Base-by-base conservation (phyloP, 1,140 invertebrate genomes). In the Drosophila bocqueti region DNA sequence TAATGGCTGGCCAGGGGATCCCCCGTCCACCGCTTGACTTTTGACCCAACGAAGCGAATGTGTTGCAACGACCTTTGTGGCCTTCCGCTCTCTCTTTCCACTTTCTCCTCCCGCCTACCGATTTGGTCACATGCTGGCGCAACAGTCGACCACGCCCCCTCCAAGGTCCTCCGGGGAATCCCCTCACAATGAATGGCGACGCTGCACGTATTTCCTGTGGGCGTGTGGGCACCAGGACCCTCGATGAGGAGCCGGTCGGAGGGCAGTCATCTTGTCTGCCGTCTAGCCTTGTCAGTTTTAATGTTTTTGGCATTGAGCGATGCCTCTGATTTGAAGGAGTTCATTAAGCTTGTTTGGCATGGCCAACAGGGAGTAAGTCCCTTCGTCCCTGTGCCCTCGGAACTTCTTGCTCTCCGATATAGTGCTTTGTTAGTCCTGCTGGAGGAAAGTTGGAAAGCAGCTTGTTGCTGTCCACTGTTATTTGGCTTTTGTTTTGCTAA, bases 11-110 rank as follows among this genome's bases (percentile, higher is more conserved):
- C 67, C 67, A 62, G 45, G 52, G 75, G 64, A 57, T 43, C 34
- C 29, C 43, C 76, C 50, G 24, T 38, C 49, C 52, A 63, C 26
- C 55, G 61, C 67, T 86, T 83, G 83, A 83, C 80, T 87, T 86
- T 87, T 83, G 83, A 78, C 83, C 64, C 58, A 71, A 76, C 59
- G 69, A 87, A 46, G 71, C 71, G 71, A 86, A 87, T 86, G 76
- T 87, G 83, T 87, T 87, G 83, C 83, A 87, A 80, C 72, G 83
- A 87, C 83, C 83, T 87, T 83, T 87, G 83, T 83, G 83, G 83
- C 79, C 80, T 71, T 77, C 74, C 67, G 65, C 46, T 24, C 18
- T 49, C 34, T 16, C 36, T 16, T 0, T 52, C 47, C 47, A 29
- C 24, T 26, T 34, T 15, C 31, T 15, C 40, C 3, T 29, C 7